These are phyloP conservation scores for Apodemia hepburni DNA, from an alignment of 2,888 invertebrate genomes.

Conservation along the genomic window DNA sequence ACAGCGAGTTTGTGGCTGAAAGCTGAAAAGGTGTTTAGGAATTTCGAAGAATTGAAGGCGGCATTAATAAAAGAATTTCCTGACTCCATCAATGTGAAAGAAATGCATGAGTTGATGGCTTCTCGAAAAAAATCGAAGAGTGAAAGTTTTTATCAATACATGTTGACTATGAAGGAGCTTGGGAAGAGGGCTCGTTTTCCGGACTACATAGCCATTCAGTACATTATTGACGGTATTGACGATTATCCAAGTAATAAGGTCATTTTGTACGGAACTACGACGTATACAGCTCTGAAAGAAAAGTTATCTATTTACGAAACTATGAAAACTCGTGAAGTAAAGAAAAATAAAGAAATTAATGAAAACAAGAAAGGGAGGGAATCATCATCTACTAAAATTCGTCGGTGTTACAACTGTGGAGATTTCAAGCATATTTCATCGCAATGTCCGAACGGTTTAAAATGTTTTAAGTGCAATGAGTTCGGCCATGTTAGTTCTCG, in stretches of 20 bases:
- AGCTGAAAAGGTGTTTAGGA: slow-evolving; percentile 29
- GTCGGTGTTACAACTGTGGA: too few relatives aligned
- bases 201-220: background rate
- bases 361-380: too few relatives aligned
- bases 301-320: slow-evolving; percentile 29
- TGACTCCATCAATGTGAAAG: background rate
- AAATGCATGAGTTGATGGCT: slow-evolving; percentile 17
- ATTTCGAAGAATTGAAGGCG: slow-evolving; percentile 30
- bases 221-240: too few relatives aligned
- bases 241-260: slow-evolving; percentile 8
- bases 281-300: slow-evolving; percentile 23
- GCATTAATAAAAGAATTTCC: background rate
- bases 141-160: slow-evolving; percentile 19
- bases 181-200: slow-evolving; percentile 30
- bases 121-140: slow-evolving; percentile 5
- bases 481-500: too few relatives aligned
- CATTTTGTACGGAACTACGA: slow-evolving; percentile 20
- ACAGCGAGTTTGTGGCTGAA: slow-evolving; percentile 32
- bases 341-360: slow-evolving; percentile 12
- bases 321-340: slow-evolving; percentile 17
- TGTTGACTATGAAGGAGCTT: slow-evolving; percentile 33
- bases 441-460: too few relatives aligned
- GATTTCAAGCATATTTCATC: too few relatives aligned
- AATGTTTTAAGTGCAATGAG: too few relatives aligned
- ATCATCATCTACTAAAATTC: too few relatives aligned